phyloP scores from a whole-genome alignment of 2,888 invertebrate genomes.

The Ornithoptera alexandrae region DNA sequence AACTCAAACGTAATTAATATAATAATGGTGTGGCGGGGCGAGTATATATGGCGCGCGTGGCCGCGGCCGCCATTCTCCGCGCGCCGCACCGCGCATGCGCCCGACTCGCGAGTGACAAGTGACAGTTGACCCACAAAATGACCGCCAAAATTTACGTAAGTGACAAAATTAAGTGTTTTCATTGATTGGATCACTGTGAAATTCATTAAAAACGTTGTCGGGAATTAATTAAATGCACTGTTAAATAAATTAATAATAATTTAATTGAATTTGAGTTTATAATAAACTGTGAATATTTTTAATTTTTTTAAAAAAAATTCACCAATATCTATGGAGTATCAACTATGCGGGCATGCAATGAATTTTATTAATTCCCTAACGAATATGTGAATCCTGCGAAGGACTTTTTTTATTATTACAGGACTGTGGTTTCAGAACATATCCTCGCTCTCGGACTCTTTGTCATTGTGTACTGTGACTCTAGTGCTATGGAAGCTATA shows the following conservation, averaged over 20 bases:
- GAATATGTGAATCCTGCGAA: too few relatives aligned
- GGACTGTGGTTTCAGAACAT: constrained; percentile 72
- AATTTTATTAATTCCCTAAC: too few relatives aligned
- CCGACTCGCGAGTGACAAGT: constrained; percentile 70
- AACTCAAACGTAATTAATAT: constrained; percentile 74
- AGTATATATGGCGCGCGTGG: constrained; percentile 60
- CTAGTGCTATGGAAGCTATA: constrained; percentile 27
- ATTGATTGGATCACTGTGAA: constrained; percentile 57
- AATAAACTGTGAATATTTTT: too few relatives aligned
- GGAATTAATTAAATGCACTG: constrained; percentile 10
- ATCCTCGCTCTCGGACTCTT: constrained; percentile 34
- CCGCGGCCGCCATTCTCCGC: constrained; percentile 69
- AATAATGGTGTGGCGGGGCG: constrained; percentile 72
- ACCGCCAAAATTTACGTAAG: constrained; percentile 78
- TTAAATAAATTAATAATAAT: too few relatives aligned
- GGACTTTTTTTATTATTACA: constrained; percentile 21
- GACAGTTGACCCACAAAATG: constrained; percentile 63
- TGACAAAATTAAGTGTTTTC: constrained; percentile 59
- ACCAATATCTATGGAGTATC: background rate
- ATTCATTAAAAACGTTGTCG: background rate
- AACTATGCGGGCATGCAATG: background rate
- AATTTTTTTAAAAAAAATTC: background rate
- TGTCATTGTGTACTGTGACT: constrained; percentile 33
- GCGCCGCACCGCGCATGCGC: constrained; percentile 68
- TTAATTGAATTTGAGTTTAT: too few relatives aligned